Evolutionary conservation across 2,797 vertebrate genomes (phyloP), one percentile per base, ranked within the genome.

Genomic region (Gallinago nigripennis): DNA sequence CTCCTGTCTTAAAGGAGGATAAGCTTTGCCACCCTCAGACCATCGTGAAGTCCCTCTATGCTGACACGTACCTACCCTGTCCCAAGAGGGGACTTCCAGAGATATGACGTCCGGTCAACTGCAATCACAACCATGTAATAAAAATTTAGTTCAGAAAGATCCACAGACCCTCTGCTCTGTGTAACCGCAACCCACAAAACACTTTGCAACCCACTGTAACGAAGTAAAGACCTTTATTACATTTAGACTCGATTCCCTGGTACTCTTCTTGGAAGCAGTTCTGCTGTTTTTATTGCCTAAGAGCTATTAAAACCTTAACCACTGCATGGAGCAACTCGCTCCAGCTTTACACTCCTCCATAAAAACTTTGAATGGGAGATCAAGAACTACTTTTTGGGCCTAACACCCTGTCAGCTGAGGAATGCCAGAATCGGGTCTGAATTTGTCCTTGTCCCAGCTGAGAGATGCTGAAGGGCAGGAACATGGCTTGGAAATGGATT

Each of bases 281-380:
- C 69, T 89, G 78, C 78, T 94, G 90, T 14, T 96, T 96, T 95
- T 94, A 95, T 80, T 96, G 92, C 90, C 88, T 94, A 89, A 85
- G 68, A 85, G 88, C 90, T 94, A 95, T 94, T 97, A 96, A 96
- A 97, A 83, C 81, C 83, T 89, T 92, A 96, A 95, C 86, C 93
- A 78, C 92, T 65, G 83, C 71, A 92, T 17, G 31, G 83, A 95
- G 92, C 33, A 64, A 23, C 88, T 90, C 16, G 0, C 88, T 93
- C 81, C 86, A 95, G 83, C 78, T 95, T 97, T 95, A 94, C 88
- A 88, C 71, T 68, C 10, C 0, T 73, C 81, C 88, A 91, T 94
- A 86, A 96, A 94, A 92, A 23, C 31, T 56, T 28, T 31, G 86
- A 95, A 73, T 43, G 64, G 78, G 64, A 88, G 70, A 73, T 46